phyloP scores from a whole-genome alignment of 2,888 invertebrate genomes.

The Linnaemya tessellans region DNA sequence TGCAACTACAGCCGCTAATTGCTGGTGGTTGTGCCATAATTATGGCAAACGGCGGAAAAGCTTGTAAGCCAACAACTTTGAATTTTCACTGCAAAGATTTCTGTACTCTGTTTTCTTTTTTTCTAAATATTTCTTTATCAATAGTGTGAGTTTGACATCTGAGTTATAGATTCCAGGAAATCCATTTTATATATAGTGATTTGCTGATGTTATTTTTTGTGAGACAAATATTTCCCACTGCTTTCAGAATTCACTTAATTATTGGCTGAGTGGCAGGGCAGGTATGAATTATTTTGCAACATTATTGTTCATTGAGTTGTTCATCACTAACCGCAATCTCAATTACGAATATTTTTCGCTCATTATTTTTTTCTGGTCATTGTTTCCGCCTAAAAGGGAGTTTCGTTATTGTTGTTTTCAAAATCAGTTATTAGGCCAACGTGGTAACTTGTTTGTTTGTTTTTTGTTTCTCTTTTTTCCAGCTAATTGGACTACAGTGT shows the following conservation, averaged over 20 bases:
- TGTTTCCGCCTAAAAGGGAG: slow-evolving; percentile 39
- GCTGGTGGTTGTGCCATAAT: too few species aligned
- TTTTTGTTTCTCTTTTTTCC: slow-evolving; percentile 10
- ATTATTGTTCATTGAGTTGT: background rate
- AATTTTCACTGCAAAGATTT: too few species aligned
- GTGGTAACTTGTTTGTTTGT: background rate
- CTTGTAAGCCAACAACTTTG: too few species aligned
- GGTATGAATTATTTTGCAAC: background rate
- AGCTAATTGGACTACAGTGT: background rate
- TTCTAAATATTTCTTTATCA: too few species aligned
- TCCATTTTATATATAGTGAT: too few species aligned
- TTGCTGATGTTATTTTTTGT: too few species aligned
- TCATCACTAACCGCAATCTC: slow-evolving; percentile 17
- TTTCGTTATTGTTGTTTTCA: background rate
- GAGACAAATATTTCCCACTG: too few species aligned
- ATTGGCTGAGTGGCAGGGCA: background rate
- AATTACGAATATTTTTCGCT: slow-evolving; percentile 27
- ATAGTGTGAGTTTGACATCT: too few species aligned
- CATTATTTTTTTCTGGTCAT: slow-evolving; percentile 23
- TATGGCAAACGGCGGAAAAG: too few species aligned
- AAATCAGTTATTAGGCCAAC: slow-evolving; percentile 33
- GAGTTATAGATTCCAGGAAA: too few species aligned
- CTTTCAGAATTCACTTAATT: background rate
- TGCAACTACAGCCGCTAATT: too few species aligned
- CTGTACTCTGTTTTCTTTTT: too few species aligned